Evolutionary conservation across 2,888 invertebrate species (phyloP).

Genomic region (Acleris emargana): DNA sequence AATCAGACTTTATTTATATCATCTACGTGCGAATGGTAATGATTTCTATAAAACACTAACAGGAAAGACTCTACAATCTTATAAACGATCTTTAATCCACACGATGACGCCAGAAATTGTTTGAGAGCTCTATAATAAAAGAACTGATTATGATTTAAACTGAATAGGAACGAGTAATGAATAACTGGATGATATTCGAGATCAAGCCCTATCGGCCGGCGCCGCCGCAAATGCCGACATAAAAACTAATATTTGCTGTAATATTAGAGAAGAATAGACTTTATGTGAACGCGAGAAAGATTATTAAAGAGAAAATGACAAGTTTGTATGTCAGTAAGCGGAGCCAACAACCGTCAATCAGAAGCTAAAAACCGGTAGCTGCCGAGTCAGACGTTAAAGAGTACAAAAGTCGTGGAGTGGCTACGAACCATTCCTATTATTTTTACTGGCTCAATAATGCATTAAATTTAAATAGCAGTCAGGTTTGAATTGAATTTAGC

Average conservation of each 20-base stretch:
- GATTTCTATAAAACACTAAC: slow-evolving; percentile 1
- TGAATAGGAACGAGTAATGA: slow-evolving; percentile 78
- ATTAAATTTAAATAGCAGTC: slow-evolving; percentile 29
- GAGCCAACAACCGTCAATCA: slow-evolving; percentile 83
- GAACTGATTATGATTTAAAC: slow-evolving; percentile 78
- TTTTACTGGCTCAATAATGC: slow-evolving; percentile 38
- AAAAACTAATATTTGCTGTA: slow-evolving; percentile 41
- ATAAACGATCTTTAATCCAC: slow-evolving; percentile 56
- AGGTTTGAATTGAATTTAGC: slow-evolving; percentile 25
- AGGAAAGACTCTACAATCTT: slow-evolving; percentile 40
- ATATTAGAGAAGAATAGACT: slow-evolving; percentile 45
- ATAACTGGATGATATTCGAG: slow-evolving; percentile 82
- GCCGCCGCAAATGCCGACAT: slow-evolving; percentile 70
- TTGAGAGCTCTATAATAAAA: slow-evolving; percentile 44
- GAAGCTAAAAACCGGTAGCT: slow-evolving; percentile 82
- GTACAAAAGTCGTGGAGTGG: slow-evolving; percentile 73
- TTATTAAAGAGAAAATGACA: slow-evolving; percentile 42
- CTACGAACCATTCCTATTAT: slow-evolving; percentile 45
- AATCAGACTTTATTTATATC: slow-evolving; percentile 9
- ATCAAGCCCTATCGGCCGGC: slow-evolving; percentile 75
- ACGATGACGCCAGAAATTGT: slow-evolving; percentile 49
- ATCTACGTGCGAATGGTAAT: slow-evolving; percentile 9
- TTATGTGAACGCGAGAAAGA: slow-evolving; percentile 43
- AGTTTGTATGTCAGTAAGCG: slow-evolving; percentile 64
- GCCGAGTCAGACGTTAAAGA: slow-evolving; percentile 74